Conservation (phyloP, 2,888 invertebrate species). For the Ichneumoninae sp. region DNA sequence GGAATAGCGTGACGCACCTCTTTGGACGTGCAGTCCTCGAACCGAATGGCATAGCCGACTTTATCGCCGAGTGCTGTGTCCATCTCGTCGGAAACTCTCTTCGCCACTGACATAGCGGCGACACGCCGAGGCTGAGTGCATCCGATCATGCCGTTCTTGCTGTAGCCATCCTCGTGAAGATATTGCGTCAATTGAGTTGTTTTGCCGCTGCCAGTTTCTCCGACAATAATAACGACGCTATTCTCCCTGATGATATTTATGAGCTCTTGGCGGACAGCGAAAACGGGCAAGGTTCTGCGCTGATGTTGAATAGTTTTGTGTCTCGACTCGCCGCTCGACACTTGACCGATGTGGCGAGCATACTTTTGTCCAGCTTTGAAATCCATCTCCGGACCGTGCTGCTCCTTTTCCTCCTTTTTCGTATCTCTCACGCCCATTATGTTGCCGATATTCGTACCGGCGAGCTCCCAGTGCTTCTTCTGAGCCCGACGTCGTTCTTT, state of each 20-base stretch:
- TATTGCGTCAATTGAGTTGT: slow-evolving; percentile 99
- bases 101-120: slow-evolving; percentile 99
- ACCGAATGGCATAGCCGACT: slow-evolving; percentile 99
- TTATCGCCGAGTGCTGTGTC: slow-evolving; percentile 94
- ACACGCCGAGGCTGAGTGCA: slow-evolving; percentile 98
- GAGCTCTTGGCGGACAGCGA: slow-evolving; percentile 96
- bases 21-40: slow-evolving; percentile 99
- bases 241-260: slow-evolving; percentile 97
- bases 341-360: slow-evolving; percentile 94
- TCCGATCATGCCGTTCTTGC: slow-evolving; percentile 96
- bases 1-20: slow-evolving; percentile 81
- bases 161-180: slow-evolving; percentile 98
- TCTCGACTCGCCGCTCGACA: slow-evolving; percentile 89
- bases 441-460: slow-evolving; percentile 97
- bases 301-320: slow-evolving; percentile 94
- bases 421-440: slow-evolving; percentile 94
- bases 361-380: slow-evolving; percentile 98
- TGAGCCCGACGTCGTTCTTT: slow-evolving; percentile 98
- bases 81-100: slow-evolving; percentile 99
- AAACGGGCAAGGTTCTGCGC: slow-evolving; percentile 96
- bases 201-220: slow-evolving; percentile 98
- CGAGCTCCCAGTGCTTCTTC: slow-evolving; percentile 99
- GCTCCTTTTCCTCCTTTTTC: slow-evolving; percentile 89
- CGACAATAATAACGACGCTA: slow-evolving; percentile 97
- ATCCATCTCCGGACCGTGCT: slow-evolving; percentile 86